Percentiles rank a stretch among this genome's conserved stretches.
phyloP scores from a whole-genome alignment of 30 jellyfish, hydroid and myxozoan species.

The Cassiopea andromeda region DNA sequence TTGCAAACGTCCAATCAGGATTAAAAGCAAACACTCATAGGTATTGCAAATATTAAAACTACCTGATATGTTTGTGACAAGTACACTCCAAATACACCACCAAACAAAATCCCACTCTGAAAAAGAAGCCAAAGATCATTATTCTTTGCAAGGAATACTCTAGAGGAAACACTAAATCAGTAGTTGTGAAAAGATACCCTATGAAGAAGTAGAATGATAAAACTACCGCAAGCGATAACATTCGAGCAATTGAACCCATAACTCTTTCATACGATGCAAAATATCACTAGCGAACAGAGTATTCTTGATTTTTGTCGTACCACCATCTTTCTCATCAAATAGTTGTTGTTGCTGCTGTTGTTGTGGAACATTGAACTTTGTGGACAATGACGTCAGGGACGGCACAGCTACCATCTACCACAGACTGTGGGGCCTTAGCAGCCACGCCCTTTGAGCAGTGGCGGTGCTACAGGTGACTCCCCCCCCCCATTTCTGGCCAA shows the following conservation, averaged over 20 bases:
- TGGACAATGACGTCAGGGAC: no score
- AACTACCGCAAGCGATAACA: slow-evolving; percentile 12
- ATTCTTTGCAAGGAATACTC: no score
- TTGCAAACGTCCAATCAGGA: no score
- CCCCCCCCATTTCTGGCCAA: not conserved
- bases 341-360: not conserved
- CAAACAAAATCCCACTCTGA: slow-evolving; percentile 49
- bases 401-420: no score
- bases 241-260: slow-evolving; percentile 3
- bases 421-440: no score
- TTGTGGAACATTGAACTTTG: not conserved
- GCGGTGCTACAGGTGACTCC: not conserved
- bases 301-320: not conserved
- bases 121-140: not conserved
- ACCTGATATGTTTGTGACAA: slow-evolving; percentile 71
- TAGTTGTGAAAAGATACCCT: not conserved
- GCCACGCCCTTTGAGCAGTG: no score
- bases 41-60: not conserved
- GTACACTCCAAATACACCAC: slow-evolving; percentile 52
- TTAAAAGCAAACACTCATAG: no score
- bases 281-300: not conserved
- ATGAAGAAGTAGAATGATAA: not conserved
- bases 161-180: no score
- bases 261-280: not conserved
- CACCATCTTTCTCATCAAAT: not conserved